phyloP scores from a whole-genome alignment of 2,113 vertebrate genomes.

The Antechinus stuartii region DNA sequence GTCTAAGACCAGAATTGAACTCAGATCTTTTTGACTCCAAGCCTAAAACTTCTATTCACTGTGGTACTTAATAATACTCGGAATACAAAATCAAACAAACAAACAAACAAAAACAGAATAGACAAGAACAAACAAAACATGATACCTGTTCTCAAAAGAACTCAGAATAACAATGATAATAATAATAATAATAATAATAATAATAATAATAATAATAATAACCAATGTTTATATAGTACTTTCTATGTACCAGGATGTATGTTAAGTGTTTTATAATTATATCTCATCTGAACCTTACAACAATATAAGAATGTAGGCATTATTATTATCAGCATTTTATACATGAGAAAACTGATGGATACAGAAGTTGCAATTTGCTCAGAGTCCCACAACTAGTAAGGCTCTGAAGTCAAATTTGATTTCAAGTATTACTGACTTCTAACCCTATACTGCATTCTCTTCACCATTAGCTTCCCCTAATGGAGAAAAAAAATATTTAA shows the following conservation, averaged over 20 bases:
- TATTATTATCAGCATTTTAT: background rate
- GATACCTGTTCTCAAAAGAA: background rate
- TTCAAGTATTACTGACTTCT: background rate
- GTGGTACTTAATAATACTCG: background rate
- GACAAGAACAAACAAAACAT: background rate
- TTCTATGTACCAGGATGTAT: background rate
- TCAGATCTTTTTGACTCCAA: background rate
- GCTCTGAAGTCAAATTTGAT: background rate
- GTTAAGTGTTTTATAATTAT: background rate
- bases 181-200: background rate
- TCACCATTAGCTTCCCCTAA: background rate
- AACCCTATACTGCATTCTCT: background rate
- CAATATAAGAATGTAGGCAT: background rate
- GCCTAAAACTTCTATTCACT: background rate
- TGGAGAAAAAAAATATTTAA: background rate
- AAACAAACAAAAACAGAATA: background rate
- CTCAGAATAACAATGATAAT: background rate
- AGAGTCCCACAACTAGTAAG: background rate
- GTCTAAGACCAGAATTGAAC: background rate
- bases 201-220: background rate
- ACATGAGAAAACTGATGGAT: background rate
- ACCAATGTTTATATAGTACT: background rate
- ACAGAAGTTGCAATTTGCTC: background rate
- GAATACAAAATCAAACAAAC: background rate
- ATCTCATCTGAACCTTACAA: background rate